Percentiles rank a stretch among this genome's conserved stretches.
These are phyloP conservation scores for Caenorhabditis virilis DNA, from an alignment of 2,888 invertebrate species.

Conservation along the genomic window DNA sequence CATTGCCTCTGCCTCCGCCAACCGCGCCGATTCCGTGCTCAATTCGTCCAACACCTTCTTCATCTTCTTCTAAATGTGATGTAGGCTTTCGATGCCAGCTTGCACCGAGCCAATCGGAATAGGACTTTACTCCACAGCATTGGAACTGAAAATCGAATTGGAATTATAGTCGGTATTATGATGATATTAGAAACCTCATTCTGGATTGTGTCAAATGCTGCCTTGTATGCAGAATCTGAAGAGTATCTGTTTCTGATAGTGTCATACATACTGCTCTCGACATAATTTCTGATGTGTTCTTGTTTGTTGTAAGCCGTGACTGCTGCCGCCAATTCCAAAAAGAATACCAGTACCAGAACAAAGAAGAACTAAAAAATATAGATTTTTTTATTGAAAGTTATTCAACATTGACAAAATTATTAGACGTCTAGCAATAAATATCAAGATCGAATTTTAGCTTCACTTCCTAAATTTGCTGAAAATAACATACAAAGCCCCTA, in stretches of 20 bases:
- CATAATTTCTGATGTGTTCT: constrained; percentile 72
- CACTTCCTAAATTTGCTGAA: no score
- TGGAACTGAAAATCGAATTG: constrained; percentile 73
- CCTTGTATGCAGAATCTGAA: constrained; percentile 70
- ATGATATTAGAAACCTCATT: constrained; percentile 69
- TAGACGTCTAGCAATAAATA: no score
- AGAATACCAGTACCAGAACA: constrained; percentile 79
- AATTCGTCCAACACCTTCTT: constrained; percentile 28
- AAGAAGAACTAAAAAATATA: constrained; percentile 77
- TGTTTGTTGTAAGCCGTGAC: constrained; percentile 80
- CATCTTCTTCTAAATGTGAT: constrained; percentile 11
- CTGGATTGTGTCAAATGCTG: constrained; percentile 77
- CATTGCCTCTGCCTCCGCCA: constrained; percentile 44
- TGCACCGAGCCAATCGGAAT: constrained; percentile 76
- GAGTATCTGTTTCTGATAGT: constrained; percentile 77
- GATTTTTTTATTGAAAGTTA: no score
- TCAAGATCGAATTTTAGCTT: no score
- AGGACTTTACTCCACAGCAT: constrained; percentile 81
- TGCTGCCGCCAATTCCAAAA: constrained; percentile 80
- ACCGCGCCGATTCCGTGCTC: constrained; percentile 63
- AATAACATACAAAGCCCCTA: no score
- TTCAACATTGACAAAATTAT: no score
- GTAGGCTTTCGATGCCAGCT: constrained; percentile 45
- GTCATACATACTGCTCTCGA: constrained; percentile 75
- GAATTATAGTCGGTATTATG: not conserved